Conservation (phyloP, 2,888 invertebrate genomes). For the Nemapogon koenigi region DNA sequence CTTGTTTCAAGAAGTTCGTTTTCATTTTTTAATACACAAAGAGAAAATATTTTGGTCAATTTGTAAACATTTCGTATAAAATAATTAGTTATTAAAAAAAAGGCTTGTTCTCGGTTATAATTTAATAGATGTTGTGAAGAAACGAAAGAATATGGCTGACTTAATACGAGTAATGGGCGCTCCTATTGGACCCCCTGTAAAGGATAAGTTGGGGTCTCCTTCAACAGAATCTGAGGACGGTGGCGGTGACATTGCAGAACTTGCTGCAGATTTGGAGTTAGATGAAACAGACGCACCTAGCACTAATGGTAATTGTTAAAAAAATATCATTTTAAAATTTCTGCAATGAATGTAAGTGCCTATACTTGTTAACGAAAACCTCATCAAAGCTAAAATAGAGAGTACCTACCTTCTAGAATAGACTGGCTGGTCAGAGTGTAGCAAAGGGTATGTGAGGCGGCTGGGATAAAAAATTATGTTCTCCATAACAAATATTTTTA, state of each 20-base stretch:
- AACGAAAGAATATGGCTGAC: conserved; percentile 73
- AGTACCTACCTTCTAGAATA: too few species aligned
- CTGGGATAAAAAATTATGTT: too few species aligned
- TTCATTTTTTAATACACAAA: not conserved
- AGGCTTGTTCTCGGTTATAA: too few species aligned
- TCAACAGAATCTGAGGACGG: conserved; percentile 89
- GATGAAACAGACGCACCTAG: conserved; percentile 74
- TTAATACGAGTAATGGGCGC: conserved; percentile 72
- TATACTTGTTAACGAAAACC: too few species aligned
- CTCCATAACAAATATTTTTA: too few species aligned
- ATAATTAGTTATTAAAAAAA: too few species aligned
- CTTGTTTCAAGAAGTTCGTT: not conserved
- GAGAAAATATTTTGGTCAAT: conserved; percentile 3
- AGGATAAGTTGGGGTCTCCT: conserved; percentile 81
- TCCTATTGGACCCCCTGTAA: conserved; percentile 69
- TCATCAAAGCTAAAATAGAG: too few species aligned
- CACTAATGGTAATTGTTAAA: conserved; percentile 56
- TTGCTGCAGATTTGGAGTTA: conserved; percentile 70
- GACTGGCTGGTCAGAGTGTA: too few species aligned
- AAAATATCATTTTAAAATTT: not conserved
- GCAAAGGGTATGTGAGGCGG: too few species aligned
- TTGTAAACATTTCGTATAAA: conserved; percentile 6
- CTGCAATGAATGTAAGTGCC: too few species aligned
- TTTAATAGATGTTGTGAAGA: too few species aligned
- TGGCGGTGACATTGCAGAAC: conserved; percentile 68